phyloP scores from a whole-genome alignment of 2,888 invertebrate genomes.

The Osedax fenrisi region DNA sequence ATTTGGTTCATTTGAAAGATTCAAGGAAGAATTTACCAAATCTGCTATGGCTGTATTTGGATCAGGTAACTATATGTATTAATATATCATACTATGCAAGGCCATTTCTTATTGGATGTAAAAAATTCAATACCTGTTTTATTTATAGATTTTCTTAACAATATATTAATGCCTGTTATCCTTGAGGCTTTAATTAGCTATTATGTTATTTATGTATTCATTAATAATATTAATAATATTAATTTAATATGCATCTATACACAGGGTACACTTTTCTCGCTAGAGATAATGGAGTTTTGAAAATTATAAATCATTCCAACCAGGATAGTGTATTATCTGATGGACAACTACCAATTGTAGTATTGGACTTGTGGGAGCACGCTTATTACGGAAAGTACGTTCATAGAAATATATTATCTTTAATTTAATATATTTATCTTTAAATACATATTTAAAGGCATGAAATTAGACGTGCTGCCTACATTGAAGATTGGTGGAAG shows the following conservation, averaged over 20 bases:
- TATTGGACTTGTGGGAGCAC: neutral
- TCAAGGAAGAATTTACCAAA: neutral
- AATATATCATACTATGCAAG: too few relatives aligned
- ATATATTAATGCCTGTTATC: neutral
- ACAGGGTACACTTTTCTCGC: neutral
- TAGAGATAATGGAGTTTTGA: neutral
- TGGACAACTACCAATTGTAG: neutral
- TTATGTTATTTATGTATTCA: neutral
- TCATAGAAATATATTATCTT: too few relatives aligned
- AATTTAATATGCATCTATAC: neutral
- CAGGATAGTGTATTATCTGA: neutral
- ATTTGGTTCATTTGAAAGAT: neutral
- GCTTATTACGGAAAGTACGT: neutral
- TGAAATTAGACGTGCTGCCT: neutral
- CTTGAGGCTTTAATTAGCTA: neutral
- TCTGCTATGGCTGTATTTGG: neutral
- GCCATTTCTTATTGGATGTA: too few relatives aligned
- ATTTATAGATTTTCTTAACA: too few relatives aligned
- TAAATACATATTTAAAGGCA: neutral
- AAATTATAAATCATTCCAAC: neutral
- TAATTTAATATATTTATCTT: too few relatives aligned
- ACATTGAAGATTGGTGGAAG: neutral
- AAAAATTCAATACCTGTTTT: too few relatives aligned
- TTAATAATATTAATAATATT: too few relatives aligned
- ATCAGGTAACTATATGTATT: neutral